Conservation (phyloP, 2,113 vertebrate genomes). For the Edolisoma coerulescens region DNA sequence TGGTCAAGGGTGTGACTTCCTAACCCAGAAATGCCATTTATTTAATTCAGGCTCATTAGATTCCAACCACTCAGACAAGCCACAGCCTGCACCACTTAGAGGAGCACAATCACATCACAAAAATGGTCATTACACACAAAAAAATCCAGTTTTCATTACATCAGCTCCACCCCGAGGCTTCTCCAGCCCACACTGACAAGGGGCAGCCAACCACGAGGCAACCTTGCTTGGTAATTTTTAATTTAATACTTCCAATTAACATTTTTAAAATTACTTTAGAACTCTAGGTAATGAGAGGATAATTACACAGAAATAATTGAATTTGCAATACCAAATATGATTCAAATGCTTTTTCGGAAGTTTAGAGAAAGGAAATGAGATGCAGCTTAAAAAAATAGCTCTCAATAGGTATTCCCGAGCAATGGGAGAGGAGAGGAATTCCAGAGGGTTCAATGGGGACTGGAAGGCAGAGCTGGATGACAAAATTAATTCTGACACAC, state of each 20-base stretch:
- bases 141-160: not conserved
- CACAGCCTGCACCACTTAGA: not conserved
- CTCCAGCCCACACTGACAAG: not conserved
- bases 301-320: not conserved
- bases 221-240: not conserved
- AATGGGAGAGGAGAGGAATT: not conserved
- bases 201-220: not conserved
- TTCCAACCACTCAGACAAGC: not conserved
- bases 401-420: not conserved
- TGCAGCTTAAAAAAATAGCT: accelerated
- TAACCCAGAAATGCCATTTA: not conserved
- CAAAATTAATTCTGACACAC: not conserved
- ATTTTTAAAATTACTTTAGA: not conserved
- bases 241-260: not conserved
- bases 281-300: not conserved
- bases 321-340: not conserved
- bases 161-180: not conserved
- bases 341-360: not conserved
- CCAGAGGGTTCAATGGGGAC: not conserved
- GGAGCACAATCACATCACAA: not conserved
- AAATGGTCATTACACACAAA: not conserved
- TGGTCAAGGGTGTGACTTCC: not conserved
- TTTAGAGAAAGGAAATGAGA: not conserved
- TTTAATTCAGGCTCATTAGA: not conserved
- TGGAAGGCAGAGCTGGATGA: not conserved